Base-by-base conservation (phyloP, 2,888 invertebrate species). In the Gryllus longicercus region DNA sequence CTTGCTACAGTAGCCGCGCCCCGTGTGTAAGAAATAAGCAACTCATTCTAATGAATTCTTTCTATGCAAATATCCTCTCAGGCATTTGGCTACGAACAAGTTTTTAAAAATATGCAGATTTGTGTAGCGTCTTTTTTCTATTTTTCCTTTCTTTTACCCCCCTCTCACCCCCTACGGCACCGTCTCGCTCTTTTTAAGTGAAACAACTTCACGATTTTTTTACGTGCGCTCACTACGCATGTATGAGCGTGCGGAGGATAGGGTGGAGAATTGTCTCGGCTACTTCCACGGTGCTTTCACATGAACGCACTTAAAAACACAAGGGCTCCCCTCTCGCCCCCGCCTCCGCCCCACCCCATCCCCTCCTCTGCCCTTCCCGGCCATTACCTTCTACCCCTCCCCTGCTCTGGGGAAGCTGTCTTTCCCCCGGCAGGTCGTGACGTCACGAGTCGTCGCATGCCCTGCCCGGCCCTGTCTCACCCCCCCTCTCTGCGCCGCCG, bases 41-140 rank as follows among this genome's bases (percentile, higher is more conserved):
- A 77, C 79, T 79, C 77, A 77, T 79, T 79, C 77, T 51, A 79
- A 76, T 77, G 49, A 76, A 79, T 79, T 79, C 79, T 79, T 79
- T 79, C 76, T 77, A 79, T 79, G 79, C 76, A 79, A 79, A 79
- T 77, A 77, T 79, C 50, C 63, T 63, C 63, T 63, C 63, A 18
- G 63, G 63, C 63, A 63, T 63, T 63, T 63, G 63, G 63, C 63
- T 63, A 63, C 63, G 63, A 63, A 63, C 63, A 63, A 63, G 63
- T 63, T 63, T 63, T 63, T 63, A 63, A 63, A 63, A 63, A 63
- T 63, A 63, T 63, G 63, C 63, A 63, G 63, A 63, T 63, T 63
- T 63, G 63, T 63, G 63, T 63, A 63, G n/a, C 63, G 11, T 63
- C 63, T 63, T 63, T 63, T 63, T 63, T 63, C 63, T 63, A 63